Evolutionary conservation across 1,140 invertebrate species (phyloP), one percentile per base, ranked within the genome.

Genomic region (Lordiphosa stackelbergi): DNA sequence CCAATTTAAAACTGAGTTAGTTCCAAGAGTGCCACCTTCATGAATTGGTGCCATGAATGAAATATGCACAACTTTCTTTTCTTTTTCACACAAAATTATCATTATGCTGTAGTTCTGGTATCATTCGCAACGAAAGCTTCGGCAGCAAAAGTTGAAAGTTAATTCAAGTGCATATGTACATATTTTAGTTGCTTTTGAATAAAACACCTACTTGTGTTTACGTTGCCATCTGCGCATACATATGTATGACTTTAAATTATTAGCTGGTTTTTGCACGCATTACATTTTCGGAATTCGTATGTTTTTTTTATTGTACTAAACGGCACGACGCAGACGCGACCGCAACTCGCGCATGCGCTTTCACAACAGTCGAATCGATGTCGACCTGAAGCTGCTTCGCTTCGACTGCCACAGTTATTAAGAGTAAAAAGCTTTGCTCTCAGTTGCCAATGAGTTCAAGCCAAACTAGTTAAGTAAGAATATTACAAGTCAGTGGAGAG

Each of bases 341-440:
- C 40, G 40, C 40, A 31, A 42, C 40, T 42, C 13, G 40, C 40
- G 40, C 40, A 42, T 42, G 40, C 40, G 40, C 40, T 19, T 42
- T 42, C 40, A 42, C 40, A 42, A 42, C 40, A 42, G 28, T 31
- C 28, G 28, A 9, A 16, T 42, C 16, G 40, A 42, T 42, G 8
- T 42, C 40, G 40, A 16, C 10, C 16, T 13, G 16, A 10, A 2
- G 16, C 13, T 16, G 40, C 40, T 42, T 16, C 10, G 40, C 40
- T 13, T n/a, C 10, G 28, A 8, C 28, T 31, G 28, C 40, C 40
- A 42, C 13, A 16, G 40, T 42, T 19, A 42, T 42, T 42, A 7
- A 19, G 13, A 16, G 40, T 9, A 8, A 42, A 19, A 42, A 42
- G 40, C 40, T 42, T 8, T 7, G 28, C 28, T 31, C 28, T 31